phyloP scores from a whole-genome alignment of 2,797 vertebrate species.

The Pseudochirops corinnae region DNA sequence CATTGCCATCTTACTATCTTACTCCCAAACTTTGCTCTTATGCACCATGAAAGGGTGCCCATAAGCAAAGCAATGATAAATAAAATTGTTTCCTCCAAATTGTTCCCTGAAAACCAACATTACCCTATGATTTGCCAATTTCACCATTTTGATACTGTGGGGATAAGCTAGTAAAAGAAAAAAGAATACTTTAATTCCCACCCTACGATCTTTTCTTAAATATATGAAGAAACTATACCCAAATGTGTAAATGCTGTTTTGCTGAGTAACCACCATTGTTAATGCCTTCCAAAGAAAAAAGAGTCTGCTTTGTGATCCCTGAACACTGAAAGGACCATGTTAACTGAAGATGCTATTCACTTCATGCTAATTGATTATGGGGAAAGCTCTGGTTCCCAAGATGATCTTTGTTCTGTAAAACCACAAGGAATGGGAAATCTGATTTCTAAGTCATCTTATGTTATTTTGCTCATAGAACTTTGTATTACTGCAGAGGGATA shows the following conservation, averaged over 20 bases:
- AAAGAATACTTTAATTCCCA: background rate
- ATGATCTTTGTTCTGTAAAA: background rate
- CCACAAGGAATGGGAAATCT: background rate
- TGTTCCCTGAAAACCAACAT: background rate
- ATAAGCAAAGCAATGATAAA: background rate
- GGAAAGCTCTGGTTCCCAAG: background rate
- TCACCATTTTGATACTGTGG: slow-evolving; percentile 41
- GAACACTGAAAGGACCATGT: background rate
- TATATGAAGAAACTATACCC: background rate
- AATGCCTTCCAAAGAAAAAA: background rate
- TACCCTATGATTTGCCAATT: slow-evolving; percentile 59
- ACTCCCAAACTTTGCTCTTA: background rate
- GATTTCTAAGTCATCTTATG: background rate
- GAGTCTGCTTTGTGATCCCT: background rate
- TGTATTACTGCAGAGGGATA: background rate
- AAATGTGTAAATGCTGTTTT: background rate
- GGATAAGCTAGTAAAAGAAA: slow-evolving; percentile 60
- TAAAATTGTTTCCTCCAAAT: too few relatives aligned
- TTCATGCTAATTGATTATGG: background rate
- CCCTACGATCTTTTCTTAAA: background rate
- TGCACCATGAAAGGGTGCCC: background rate
- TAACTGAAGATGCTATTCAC: background rate
- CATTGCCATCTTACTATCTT: background rate
- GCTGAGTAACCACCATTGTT: background rate
- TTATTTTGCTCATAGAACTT: background rate